phyloP scores from a whole-genome alignment of 2,797 vertebrate genomes.

The Petrocephalus schoutedeni region DNA sequence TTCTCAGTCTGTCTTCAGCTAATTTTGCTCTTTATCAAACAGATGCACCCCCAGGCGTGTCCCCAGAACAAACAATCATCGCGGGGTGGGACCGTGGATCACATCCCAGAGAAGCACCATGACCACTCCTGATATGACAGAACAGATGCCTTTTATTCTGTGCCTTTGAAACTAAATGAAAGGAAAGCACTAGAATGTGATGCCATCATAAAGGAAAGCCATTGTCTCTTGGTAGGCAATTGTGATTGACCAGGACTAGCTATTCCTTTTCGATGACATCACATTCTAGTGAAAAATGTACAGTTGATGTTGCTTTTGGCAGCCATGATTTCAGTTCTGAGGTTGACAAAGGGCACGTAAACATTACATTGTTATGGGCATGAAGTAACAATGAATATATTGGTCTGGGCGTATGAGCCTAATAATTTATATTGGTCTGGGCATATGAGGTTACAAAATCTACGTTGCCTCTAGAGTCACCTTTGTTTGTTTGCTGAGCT shows the following conservation, averaged over 20 bases:
- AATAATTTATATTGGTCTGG: no score
- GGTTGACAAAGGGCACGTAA: neutral
- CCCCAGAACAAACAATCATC: neutral
- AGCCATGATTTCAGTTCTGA: neutral
- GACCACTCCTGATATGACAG: neutral
- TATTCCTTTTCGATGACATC: neutral
- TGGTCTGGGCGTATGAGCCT: neutral
- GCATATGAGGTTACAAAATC: neutral
- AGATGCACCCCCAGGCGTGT: neutral
- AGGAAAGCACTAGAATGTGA: neutral
- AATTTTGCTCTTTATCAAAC: conserved; percentile 6
- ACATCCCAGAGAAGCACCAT: neutral
- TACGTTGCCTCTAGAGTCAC: neutral
- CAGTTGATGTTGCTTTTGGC: neutral
- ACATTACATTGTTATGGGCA: neutral
- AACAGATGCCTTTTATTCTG: neutral
- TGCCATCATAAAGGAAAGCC: neutral
- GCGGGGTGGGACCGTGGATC: neutral
- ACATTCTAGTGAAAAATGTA: neutral
- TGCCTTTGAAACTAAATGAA: neutral
- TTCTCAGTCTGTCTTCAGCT: neutral
- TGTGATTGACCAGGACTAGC: neutral
- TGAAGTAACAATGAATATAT: neutral
- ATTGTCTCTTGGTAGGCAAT: neutral
- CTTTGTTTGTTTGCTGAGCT: neutral